phyloP scores from a whole-genome alignment of 2,113 vertebrate species.

The Xenopus laevis region DNA sequence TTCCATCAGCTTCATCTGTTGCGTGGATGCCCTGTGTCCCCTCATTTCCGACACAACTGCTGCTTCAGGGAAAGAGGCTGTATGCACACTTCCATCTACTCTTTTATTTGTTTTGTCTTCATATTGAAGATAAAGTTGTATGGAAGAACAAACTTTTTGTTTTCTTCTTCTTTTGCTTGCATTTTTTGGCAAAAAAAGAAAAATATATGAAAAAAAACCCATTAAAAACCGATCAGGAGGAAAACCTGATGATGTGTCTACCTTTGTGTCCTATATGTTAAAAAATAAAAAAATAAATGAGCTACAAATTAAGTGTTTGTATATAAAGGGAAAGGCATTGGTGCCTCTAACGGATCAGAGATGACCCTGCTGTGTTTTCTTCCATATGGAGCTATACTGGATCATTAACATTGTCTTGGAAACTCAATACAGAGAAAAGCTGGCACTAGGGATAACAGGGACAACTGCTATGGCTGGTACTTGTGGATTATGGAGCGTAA shows the following conservation, averaged over 20 bases:
- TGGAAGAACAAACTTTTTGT: conserved; percentile 73
- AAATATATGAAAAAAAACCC: conserved; percentile 48
- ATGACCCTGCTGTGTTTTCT: conserved; percentile 25
- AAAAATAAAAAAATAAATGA: conserved; percentile 45
- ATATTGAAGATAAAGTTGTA: conserved; percentile 85
- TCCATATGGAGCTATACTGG: conserved; percentile 22
- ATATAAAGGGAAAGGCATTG: conserved; percentile 19
- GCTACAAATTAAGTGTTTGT: conserved; percentile 63
- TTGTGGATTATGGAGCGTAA: conserved; percentile 18
- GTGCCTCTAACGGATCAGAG: not conserved
- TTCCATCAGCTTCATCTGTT: conserved; percentile 31
- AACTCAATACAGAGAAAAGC: conserved; percentile 10
- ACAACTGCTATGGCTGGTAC: conserved; percentile 32
- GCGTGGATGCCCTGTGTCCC: conserved; percentile 31
- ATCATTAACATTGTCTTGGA: conserved; percentile 33
- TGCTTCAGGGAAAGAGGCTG: conserved; percentile 69
- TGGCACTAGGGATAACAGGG: conserved; percentile 29
- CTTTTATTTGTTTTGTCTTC: conserved; percentile 64
- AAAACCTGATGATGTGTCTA: conserved; percentile 63
- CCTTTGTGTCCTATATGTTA: conserved; percentile 63
- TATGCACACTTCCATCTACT: conserved; percentile 72
- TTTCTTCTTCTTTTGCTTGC: conserved; percentile 72
- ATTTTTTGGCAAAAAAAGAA: conserved; percentile 71
- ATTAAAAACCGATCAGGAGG: conserved; percentile 52
- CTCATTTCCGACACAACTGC: conserved; percentile 68